Evolutionary conservation across 2,888 invertebrate genomes (phyloP).

Genomic region (Hydroisotoma schaefferi): DNA sequence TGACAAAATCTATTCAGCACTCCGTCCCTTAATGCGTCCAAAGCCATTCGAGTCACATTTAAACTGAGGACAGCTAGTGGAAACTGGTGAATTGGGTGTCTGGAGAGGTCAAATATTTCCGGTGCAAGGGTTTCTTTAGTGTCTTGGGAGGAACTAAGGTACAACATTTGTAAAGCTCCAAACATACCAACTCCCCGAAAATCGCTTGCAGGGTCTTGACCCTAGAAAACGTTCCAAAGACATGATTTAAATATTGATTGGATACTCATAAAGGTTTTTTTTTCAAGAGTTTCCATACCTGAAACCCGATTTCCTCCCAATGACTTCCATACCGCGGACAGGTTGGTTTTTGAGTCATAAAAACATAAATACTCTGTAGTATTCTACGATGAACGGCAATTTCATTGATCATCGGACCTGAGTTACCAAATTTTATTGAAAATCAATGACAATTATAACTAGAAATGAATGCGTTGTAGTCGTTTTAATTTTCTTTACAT

Average conservation of each 20-base stretch:
- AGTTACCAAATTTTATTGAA: not conserved
- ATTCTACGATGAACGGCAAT: conserved; percentile 47
- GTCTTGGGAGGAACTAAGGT: conserved; percentile 52
- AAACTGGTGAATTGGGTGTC: conserved; percentile 56
- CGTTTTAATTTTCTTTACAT: conserved; percentile 37
- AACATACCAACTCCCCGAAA: conserved; percentile 57
- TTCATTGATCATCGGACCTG: conserved; percentile 49
- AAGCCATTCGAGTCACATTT: conserved; percentile 56
- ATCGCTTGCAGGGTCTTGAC: conserved; percentile 58
- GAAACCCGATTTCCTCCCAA: conserved; percentile 60
- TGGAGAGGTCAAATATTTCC: conserved; percentile 54
- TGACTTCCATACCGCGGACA: conserved; percentile 56
- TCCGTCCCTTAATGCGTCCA: conserved; percentile 56
- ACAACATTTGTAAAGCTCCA: conserved; percentile 55
- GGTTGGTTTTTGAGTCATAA: conserved; percentile 48
- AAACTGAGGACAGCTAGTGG: conserved; percentile 58
- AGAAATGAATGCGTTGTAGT: too few relatives aligned
- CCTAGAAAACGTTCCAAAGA: conserved; percentile 38
- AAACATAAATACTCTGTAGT: conserved; percentile 48
- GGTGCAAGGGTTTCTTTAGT: conserved; percentile 51
- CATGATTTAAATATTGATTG: not conserved
- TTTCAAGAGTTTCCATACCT: conserved; percentile 47
- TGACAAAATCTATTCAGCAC: conserved; percentile 56
- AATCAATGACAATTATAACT: not conserved
- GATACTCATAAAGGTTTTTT: not conserved